phyloP scores from a whole-genome alignment of 2,797 vertebrate species.

The Aselliscus stoliczkanus region DNA sequence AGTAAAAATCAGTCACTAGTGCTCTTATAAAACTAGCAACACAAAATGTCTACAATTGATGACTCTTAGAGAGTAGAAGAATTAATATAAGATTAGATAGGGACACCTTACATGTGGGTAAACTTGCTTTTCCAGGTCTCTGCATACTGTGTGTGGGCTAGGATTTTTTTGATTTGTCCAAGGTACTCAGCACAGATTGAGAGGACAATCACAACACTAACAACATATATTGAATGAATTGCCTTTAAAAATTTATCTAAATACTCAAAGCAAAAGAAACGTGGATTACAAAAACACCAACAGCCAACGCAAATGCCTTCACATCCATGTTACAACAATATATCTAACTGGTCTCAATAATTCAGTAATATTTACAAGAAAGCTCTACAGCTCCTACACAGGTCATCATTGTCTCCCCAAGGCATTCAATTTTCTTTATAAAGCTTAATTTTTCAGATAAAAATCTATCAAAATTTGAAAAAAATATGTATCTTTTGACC shows the following conservation, averaged over 20 bases:
- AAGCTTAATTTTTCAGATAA: not conserved
- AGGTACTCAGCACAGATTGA: not conserved
- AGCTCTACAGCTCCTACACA: not conserved
- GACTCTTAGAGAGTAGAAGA: not conserved
- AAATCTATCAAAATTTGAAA: not conserved
- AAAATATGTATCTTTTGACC: not conserved
- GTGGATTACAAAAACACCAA: not conserved
- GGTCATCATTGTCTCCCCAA: not conserved
- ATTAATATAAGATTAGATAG: slow-evolving; percentile 15
- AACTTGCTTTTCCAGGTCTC: slow-evolving; percentile 6
- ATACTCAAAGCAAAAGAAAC: slow-evolving; percentile 7
- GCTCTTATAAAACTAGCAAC: not conserved
- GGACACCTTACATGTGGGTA: not conserved
- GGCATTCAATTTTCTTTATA: not conserved
- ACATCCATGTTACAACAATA: not conserved
- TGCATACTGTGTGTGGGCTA: not conserved
- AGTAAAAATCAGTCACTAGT: not conserved
- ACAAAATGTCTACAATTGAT: slow-evolving; percentile 16
- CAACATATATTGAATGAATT: not conserved
- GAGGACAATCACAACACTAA: not conserved
- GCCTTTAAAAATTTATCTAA: not conserved
- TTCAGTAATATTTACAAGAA: not conserved
- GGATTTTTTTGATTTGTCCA: not conserved
- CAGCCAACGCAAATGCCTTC: not conserved
- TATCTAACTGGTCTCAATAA: not conserved